phyloP scores from a whole-genome alignment of 2,888 invertebrate genomes.

The Drosophila subquinaria region DNA sequence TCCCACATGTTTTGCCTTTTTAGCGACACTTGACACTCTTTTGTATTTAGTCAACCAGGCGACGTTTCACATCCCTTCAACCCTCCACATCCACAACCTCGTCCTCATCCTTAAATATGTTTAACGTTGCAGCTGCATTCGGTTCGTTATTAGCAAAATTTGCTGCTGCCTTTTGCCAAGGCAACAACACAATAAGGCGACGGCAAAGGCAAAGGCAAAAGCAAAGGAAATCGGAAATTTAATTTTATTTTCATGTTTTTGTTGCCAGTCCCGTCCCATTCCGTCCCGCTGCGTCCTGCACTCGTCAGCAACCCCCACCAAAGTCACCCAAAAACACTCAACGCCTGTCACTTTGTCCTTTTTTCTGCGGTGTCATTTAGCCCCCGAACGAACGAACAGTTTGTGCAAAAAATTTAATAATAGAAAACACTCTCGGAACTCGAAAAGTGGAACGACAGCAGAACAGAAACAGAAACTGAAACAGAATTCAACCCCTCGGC shows the following conservation, averaged over 20 bases:
- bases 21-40: slow-evolving; percentile 81
- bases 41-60: slow-evolving; percentile 72
- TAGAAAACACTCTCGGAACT: slow-evolving; percentile 65
- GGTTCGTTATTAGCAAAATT: slow-evolving; percentile 78
- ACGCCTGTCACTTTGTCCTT: slow-evolving; percentile 65
- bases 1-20: slow-evolving; percentile 70
- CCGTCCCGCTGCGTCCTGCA: slow-evolving; percentile 19
- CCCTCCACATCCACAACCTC: slow-evolving; percentile 23
- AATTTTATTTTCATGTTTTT: slow-evolving; percentile 82
- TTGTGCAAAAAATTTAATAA: slow-evolving; percentile 78
- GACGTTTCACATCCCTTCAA: slow-evolving; percentile 56
- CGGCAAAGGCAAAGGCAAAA: slow-evolving; percentile 16
- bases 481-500: slow-evolving; percentile 67
- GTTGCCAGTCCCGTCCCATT: slow-evolving; percentile 13
- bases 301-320: slow-evolving; percentile 26
- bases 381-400: slow-evolving; percentile 43
- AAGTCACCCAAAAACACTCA: slow-evolving; percentile 35
- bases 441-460: slow-evolving; percentile 60
- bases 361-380: slow-evolving; percentile 80
- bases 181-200: slow-evolving; percentile 23
- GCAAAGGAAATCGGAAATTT: slow-evolving; percentile 73
- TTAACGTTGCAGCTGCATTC: slow-evolving; percentile 68
- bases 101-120: slow-evolving; percentile 3
- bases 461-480: slow-evolving; percentile 28
- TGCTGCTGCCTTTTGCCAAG: slow-evolving; percentile 43